phyloP scores from a whole-genome alignment of 2,888 invertebrate species.

The Mesorhabditis sp. region DNA sequence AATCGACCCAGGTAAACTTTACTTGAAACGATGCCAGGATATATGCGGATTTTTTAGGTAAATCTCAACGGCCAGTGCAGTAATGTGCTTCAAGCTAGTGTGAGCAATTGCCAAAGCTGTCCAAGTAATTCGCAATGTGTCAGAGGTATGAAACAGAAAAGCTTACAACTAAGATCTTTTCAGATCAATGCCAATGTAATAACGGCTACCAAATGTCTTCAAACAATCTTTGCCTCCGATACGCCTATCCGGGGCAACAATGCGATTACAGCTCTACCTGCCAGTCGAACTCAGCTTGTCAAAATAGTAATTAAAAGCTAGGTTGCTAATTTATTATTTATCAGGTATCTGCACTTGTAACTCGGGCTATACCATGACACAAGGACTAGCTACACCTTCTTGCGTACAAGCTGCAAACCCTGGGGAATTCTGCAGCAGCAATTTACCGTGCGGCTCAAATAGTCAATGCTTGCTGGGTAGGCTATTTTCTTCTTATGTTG shows the following conservation, averaged over 20 bases:
- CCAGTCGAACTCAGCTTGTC: conserved; percentile 23
- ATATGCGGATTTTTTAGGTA: conserved; percentile 20
- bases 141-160: neutral
- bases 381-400: neutral
- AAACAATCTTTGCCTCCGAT: neutral
- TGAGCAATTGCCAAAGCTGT: conserved; percentile 3
- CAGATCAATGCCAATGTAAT: conserved; percentile 1
- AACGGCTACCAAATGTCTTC: conserved; percentile 2
- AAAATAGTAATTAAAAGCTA: neutral
- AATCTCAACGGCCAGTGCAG: conserved; percentile 47
- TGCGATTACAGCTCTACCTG: conserved; percentile 21
- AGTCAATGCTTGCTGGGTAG: conserved; percentile 6
- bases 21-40: conserved; percentile 8
- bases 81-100: neutral
- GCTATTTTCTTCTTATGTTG: neutral
- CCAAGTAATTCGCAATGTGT: conserved; percentile 7
- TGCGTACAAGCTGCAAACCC: neutral
- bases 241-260: conserved; percentile 26
- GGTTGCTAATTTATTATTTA: neutral
- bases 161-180: neutral
- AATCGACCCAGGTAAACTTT: conserved; percentile 14
- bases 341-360: conserved; percentile 4
- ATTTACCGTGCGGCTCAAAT: neutral
- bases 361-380: neutral
- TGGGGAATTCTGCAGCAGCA: neutral